Evolutionary conservation across 2,113 vertebrate species (phyloP).

Genomic region (Caretta caretta): DNA sequence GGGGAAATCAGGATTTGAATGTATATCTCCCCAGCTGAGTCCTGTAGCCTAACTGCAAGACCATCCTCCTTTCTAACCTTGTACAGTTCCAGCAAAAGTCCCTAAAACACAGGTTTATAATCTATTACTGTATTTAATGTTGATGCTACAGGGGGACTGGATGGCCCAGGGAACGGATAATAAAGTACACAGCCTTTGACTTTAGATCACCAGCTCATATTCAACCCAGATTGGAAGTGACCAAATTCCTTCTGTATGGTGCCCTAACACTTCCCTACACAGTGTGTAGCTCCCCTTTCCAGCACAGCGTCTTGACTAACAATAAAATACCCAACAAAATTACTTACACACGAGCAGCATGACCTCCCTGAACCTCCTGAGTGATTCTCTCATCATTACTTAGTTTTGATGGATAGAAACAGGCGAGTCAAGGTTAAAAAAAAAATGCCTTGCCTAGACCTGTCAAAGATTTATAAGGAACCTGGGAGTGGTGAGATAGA

Average conservation of each 20-base stretch:
- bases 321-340: neutral
- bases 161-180: neutral
- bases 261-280: neutral
- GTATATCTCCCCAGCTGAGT: neutral
- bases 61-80: neutral
- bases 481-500: conserved; percentile 8
- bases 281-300: neutral
- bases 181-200: neutral
- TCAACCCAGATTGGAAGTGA: neutral
- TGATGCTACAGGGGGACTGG: neutral
- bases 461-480: conserved; percentile 46
- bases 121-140: neutral
- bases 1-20: neutral
- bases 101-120: neutral
- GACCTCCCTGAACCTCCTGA: neutral
- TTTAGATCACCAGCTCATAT: neutral
- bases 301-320: neutral
- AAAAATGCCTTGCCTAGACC: neutral
- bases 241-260: neutral
- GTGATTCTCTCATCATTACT: neutral
- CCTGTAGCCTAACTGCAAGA: neutral
- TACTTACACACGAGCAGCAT: neutral
- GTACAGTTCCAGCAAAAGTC: neutral
- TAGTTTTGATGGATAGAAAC: neutral
- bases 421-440: neutral